phyloP scores from a whole-genome alignment of 2,113 vertebrate genomes.

The Syrmaticus mikado region DNA sequence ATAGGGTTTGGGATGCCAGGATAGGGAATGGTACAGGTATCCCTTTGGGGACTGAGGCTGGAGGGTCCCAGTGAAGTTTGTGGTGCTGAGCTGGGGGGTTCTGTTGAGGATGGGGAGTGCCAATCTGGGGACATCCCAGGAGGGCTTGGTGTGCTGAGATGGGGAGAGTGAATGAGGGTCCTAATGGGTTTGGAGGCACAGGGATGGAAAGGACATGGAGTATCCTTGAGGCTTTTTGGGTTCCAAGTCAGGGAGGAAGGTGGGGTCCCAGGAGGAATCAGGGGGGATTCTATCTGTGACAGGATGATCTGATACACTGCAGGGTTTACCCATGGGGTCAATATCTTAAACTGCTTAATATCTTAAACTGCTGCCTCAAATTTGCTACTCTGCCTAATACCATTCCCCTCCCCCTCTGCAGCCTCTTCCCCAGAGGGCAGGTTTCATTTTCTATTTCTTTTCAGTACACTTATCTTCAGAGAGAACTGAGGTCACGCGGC shows the following conservation, averaged over 20 bases:
- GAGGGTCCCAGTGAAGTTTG: background rate
- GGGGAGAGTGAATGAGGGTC: background rate
- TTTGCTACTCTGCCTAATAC: background rate
- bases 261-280: background rate
- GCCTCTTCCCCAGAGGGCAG: background rate
- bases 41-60: background rate
- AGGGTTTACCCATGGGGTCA: background rate
- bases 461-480: background rate
- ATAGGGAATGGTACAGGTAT: background rate
- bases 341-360: background rate
- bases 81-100: too few relatives aligned
- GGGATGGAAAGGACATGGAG: background rate
- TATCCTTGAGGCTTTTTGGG: background rate
- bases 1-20: background rate
- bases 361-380: background rate
- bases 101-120: background rate
- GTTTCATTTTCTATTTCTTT: background rate
- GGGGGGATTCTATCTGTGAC: background rate
- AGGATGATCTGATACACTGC: background rate
- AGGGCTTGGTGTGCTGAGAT: background rate
- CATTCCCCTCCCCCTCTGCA: background rate
- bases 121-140: background rate
- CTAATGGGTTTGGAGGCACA: too few relatives aligned
- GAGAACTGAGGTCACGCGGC: background rate
- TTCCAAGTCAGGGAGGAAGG: background rate